Percentiles rank a stretch among this genome's conserved stretches.
These are phyloP conservation scores for Melanerpes aurifrons DNA, from an alignment of 2,113 vertebrate species.

Conservation along the genomic window DNA sequence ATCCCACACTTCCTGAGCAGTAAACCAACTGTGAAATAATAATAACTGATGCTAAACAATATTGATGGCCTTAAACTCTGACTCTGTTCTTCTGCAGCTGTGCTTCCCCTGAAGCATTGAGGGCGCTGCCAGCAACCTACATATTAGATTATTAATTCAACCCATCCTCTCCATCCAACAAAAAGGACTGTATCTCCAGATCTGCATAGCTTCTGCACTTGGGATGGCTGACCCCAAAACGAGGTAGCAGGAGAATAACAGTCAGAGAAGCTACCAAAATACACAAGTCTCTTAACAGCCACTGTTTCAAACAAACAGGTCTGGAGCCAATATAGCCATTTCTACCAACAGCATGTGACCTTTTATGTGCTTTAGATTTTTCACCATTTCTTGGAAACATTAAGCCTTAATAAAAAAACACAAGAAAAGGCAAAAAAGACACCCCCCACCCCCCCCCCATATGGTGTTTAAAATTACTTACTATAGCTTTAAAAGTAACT, in stretches of 20 bases:
- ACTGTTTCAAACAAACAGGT: conserved; percentile 47
- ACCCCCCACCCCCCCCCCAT: too few species aligned
- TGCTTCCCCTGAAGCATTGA: neutral
- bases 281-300: conserved; percentile 22
- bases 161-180: conserved; percentile 22
- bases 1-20: neutral
- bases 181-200: conserved; percentile 17
- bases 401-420: neutral
- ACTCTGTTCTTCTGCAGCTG: conserved; percentile 37
- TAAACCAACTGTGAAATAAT: neutral
- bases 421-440: fast-evolving
- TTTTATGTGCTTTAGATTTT: conserved; percentile 28
- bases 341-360: neutral
- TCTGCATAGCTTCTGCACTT: conserved; percentile 53
- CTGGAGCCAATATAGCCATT: conserved; percentile 19
- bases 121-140: neutral
- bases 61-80: neutral
- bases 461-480: conserved; percentile 8
- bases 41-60: neutral
- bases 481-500: conserved; percentile 64
- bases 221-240: conserved; percentile 47
- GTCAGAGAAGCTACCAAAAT: conserved; percentile 29
- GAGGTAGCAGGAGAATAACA: conserved; percentile 15
- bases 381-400: neutral
- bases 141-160: conserved; percentile 24